A percentile compares a stretch with the other conserved stretches of the same genome.
phyloP scores from a whole-genome alignment of 2,113 vertebrate species.

The Coracopsis vasa region DNA sequence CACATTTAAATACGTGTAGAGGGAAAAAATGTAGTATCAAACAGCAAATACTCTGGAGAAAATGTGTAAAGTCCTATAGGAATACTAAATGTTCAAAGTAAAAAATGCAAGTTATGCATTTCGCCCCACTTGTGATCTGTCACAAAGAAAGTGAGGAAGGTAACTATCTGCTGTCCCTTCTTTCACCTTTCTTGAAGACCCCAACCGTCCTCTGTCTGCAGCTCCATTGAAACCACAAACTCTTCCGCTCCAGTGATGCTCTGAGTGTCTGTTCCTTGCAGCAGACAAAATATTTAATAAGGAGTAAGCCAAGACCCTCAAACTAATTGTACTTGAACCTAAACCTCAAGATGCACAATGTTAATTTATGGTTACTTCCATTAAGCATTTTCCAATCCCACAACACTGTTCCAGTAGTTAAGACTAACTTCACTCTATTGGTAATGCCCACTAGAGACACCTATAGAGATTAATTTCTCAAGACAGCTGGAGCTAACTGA shows the following conservation, averaged over 20 bases:
- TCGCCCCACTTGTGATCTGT: background rate
- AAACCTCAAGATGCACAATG: background rate
- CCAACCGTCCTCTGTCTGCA: background rate
- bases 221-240: background rate
- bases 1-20: background rate
- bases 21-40: background rate
- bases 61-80: background rate
- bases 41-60: background rate
- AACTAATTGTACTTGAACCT: background rate
- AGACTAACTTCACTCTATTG: background rate
- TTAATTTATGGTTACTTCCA: background rate
- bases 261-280: background rate
- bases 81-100: background rate
- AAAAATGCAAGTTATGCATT: background rate
- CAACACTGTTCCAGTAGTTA: background rate
- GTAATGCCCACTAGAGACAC: background rate
- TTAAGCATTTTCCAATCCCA: background rate
- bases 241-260: background rate
- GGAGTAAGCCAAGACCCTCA: background rate
- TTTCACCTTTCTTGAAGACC: background rate
- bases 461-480: background rate
- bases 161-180: background rate
- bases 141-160: background rate
- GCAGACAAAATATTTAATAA: background rate
- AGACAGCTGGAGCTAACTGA: background rate